A percentile compares a stretch with the other conserved stretches of the same genome.
These are phyloP conservation scores for Gallinago stenura DNA, from an alignment of 2,797 vertebrate species.

Conservation along the genomic window DNA sequence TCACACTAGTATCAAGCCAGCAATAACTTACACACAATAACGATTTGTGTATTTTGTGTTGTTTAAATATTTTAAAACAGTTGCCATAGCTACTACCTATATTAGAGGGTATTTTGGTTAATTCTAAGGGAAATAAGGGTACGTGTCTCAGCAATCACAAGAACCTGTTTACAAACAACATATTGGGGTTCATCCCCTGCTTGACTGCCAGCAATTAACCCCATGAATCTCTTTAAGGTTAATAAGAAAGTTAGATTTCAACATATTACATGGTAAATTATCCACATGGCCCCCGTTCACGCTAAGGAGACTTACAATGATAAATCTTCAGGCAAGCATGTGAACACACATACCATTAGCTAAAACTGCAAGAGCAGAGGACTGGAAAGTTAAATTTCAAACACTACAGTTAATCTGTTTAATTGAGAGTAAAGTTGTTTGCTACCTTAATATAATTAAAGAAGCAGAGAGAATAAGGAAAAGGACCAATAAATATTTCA, in stretches of 20 bases:
- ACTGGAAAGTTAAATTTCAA: background rate
- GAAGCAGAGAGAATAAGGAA: background rate
- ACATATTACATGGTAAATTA: background rate
- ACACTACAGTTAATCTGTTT: background rate
- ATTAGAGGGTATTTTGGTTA: background rate
- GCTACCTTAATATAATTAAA: background rate
- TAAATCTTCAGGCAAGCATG: background rate
- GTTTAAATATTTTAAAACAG: background rate
- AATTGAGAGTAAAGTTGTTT: background rate
- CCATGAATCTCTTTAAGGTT: background rate
- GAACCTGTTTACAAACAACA: background rate
- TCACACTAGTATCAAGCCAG: background rate
- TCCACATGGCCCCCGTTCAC: background rate
- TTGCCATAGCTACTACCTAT: background rate
- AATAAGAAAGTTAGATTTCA: background rate
- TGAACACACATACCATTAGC: background rate
- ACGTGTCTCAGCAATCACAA: background rate
- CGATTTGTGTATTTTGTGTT: background rate
- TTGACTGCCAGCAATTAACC: background rate
- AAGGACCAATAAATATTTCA: background rate
- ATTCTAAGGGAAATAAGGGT: background rate
- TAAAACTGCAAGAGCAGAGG: background rate
- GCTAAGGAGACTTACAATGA: background rate
- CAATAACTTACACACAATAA: background rate
- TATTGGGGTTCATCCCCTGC: background rate